Evolutionary conservation across 2,797 vertebrate genomes (phyloP).

Genomic region (Luscinia luscinia): DNA sequence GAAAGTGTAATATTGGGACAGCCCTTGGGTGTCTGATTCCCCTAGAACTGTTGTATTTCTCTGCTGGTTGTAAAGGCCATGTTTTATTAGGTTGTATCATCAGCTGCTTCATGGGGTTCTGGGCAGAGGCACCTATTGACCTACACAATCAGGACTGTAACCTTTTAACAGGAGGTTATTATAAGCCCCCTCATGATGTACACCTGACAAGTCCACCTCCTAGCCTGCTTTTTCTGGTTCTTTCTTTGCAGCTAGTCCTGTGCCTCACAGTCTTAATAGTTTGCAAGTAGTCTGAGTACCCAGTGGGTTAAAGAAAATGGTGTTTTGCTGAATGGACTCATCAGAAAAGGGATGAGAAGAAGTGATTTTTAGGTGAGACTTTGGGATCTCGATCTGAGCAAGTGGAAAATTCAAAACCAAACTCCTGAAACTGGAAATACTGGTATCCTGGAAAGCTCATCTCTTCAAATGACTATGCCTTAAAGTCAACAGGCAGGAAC

Average conservation of each 20-base stretch:
- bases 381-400: not conserved
- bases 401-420: slow-evolving; percentile 18
- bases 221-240: not conserved
- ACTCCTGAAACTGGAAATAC: slow-evolving; percentile 54
- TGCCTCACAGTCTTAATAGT: not conserved
- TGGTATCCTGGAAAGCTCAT: slow-evolving; percentile 44
- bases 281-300: not conserved
- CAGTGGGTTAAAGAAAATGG: not conserved
- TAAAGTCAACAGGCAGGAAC: not conserved
- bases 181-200: not conserved
- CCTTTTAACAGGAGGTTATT: not conserved
- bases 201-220: not conserved
- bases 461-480: slow-evolving; percentile 18
- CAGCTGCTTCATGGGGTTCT: not conserved
- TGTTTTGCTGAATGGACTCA: not conserved
- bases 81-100: not conserved
- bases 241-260: not conserved
- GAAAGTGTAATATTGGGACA: not conserved
- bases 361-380: not conserved
- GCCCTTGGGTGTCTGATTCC: not conserved
- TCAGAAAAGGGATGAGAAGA: not conserved
- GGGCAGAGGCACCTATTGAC: not conserved
- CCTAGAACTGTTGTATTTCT: not conserved
- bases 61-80: not conserved
- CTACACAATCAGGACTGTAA: not conserved